Conservation (phyloP, 2,797 vertebrate genomes). For the Adelosebastes latens region DNA sequence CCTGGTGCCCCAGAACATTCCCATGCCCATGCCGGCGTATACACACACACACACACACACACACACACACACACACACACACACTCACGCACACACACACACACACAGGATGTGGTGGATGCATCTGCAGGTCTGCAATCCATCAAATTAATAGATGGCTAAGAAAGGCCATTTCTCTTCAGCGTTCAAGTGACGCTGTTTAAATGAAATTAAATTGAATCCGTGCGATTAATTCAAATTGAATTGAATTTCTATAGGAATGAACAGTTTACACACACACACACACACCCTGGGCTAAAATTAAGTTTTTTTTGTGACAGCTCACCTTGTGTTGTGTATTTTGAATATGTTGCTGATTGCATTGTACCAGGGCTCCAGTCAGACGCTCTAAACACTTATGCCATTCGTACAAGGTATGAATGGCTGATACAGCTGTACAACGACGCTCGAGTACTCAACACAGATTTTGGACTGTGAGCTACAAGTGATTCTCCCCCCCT, state of each 20-base stretch:
- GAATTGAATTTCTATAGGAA: neutral
- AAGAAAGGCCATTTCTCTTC: conserved; percentile 49
- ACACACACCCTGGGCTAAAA: neutral
- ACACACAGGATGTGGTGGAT: neutral
- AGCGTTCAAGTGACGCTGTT: conserved; percentile 33
- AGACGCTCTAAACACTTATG: neutral
- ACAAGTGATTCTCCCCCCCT: neutral
- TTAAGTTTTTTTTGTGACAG: neutral
- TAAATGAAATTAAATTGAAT: conserved; percentile 50
- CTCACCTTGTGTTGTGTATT: neutral
- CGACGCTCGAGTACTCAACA: neutral
- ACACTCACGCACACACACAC: neutral
- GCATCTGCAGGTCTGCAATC: conserved; percentile 51
- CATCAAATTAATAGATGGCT: conserved; percentile 55
- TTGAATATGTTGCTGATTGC: conserved; percentile 15
- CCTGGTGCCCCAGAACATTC: conserved; percentile 55
- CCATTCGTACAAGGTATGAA: neutral
- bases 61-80: neutral
- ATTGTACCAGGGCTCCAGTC: neutral
- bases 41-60: neutral
- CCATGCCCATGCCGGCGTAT: conserved; percentile 1
- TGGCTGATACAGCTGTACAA: neutral
- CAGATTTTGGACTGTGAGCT: conserved; percentile 10
- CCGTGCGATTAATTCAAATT: conserved; percentile 6
- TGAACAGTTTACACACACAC: neutral